Base-by-base conservation (phyloP, 2,888 invertebrate species). In the Drosophila flavopinicola region DNA sequence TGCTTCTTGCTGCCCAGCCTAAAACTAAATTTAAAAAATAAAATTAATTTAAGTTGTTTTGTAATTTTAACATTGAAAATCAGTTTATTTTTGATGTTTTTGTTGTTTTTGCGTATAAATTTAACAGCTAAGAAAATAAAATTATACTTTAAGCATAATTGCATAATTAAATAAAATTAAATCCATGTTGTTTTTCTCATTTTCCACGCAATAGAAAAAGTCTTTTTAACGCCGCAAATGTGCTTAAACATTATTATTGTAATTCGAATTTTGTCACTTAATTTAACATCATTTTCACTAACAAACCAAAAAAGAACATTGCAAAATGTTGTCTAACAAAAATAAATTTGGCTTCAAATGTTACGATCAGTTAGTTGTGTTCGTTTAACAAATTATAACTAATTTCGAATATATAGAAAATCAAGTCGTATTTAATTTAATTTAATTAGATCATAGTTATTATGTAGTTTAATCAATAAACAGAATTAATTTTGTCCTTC, bases 171-270 rank as follows among this genome's bases (percentile, higher is more conserved):
- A 66, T 70, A 52, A 73, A 68, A 73, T 61, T 74, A 84, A 70
- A 86, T 80, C 71, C 71, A 64, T n/a, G n/a, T n/a, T n/a, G n/a
- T 78, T 64, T 51, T 53, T 67, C 49, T 53, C 54, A 48, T 69
- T 75, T 64, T 78, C 64, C 66, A 66, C 77, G 68, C 71, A 61
- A 47, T 68, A 52, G 58, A 75, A 78, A 82, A 82, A 86, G 85
- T 87, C 85, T 84, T 84, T 84, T 51, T 76, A 85, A 87, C 78
- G 85, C 89, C 88, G 83, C 87, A 85, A 86, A 80, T 72, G 64
- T 84, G 88, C 88, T 88, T 86, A 79, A 70, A 68, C 53, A 74
- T 65, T 78, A 71, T 70, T 78, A 80, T 80, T 82, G 80, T 83
- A 68, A 73, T 56, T 71, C 59, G 33, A 77, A 85, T 78, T 80